Evolutionary conservation across 1,140 invertebrate species (phyloP).

Genomic region (Drosophila pseudoobscura): DNA sequence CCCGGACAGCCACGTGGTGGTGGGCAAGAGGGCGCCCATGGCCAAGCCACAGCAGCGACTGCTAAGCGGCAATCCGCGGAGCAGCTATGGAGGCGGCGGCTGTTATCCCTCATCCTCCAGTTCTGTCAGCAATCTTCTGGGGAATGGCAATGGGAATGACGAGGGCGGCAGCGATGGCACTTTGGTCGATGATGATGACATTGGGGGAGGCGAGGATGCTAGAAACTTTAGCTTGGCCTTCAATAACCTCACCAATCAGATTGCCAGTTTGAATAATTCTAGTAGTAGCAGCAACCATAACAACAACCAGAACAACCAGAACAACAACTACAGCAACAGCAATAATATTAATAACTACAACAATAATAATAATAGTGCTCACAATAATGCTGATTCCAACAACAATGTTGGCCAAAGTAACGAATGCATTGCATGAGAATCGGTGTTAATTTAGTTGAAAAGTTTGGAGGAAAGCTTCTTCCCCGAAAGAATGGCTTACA

Average conservation of each 20-base stretch:
- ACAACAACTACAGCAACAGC: conserved; percentile 30
- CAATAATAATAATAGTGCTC: conserved; percentile 34
- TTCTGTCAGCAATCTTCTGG: conserved; percentile 52
- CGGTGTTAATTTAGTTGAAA: conserved; percentile 68
- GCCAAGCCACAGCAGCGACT: conserved; percentile 63
- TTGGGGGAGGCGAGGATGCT: too few species aligned
- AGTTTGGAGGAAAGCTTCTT: conserved; percentile 15
- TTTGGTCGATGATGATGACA: conserved; percentile 56
- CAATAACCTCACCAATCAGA: conserved; percentile 70
- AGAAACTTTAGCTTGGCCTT: conserved; percentile 65
- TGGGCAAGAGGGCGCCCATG: conserved; percentile 36
- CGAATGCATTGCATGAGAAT: conserved; percentile 79
- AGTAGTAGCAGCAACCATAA: conserved; percentile 39
- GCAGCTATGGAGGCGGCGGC: conserved; percentile 38
- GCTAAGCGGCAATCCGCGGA: conserved; percentile 24
- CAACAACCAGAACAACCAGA: conserved; percentile 31
- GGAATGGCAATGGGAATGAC: conserved; percentile 62
- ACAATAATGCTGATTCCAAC: conserved; percentile 67
- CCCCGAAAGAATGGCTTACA: background rate
- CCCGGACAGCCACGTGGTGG: conserved; percentile 17
- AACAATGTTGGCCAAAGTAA: conserved; percentile 75
- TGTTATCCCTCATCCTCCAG: conserved; percentile 45
- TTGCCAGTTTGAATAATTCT: conserved; percentile 66
- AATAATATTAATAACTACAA: conserved; percentile 27
- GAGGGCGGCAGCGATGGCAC: conserved; percentile 66